Percentiles rank a stretch among this genome's conserved stretches.
Conservation (phyloP, 2,888 invertebrate species). For the Drosophila neonasuta region DNA sequence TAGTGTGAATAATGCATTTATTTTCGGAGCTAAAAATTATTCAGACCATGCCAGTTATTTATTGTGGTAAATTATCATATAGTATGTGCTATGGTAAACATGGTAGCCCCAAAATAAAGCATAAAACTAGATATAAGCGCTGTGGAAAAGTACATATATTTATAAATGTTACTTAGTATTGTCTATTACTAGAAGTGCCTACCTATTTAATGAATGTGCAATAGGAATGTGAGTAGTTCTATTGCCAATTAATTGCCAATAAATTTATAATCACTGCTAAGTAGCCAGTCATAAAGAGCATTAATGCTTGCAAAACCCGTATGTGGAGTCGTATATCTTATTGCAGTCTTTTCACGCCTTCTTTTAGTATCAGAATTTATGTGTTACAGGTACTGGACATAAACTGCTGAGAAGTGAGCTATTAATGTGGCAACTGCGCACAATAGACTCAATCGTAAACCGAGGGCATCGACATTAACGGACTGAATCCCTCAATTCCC, state of each 20-base stretch:
- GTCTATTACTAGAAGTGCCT: neutral
- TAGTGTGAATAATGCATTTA: neutral
- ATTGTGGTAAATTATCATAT: neutral
- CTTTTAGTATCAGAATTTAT: slow-evolving; percentile 25
- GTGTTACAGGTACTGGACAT: slow-evolving; percentile 27
- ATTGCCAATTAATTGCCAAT: slow-evolving; percentile 21
- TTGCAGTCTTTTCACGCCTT: slow-evolving; percentile 16
- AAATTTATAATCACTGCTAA: slow-evolving; percentile 18
- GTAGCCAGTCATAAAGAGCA: neutral
- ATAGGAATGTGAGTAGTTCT: neutral
- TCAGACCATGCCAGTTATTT: neutral
- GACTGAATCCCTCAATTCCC: neutral
- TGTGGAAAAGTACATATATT: neutral
- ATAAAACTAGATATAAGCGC: neutral
- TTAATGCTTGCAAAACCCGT: neutral
- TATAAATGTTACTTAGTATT: neutral
- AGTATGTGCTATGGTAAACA: neutral
- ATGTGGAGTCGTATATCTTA: neutral
- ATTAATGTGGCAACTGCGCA: slow-evolving; percentile 24
- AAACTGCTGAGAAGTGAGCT: slow-evolving; percentile 28
- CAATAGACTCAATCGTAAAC: slow-evolving; percentile 34
- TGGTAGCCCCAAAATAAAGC: neutral
- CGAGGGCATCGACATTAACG: slow-evolving; percentile 7
- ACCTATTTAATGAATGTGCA: neutral
- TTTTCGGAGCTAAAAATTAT: neutral